Evolutionary conservation across 2,888 invertebrate species (phyloP), one percentile per base, ranked within the genome.

Genomic region (Drosophila peninsularis): DNA sequence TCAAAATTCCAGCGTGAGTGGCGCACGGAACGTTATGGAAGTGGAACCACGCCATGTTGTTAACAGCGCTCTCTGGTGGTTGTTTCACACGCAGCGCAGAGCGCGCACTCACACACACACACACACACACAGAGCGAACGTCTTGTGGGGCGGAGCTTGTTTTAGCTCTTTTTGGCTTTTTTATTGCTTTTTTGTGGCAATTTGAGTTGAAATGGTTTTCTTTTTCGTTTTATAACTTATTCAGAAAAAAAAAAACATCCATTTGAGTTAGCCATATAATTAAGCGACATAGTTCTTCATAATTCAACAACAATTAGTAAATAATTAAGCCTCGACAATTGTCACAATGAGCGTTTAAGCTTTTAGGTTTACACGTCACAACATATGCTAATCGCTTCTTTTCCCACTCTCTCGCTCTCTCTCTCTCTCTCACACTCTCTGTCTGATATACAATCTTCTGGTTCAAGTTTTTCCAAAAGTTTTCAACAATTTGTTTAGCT

Each of bases 21-120:
- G 27, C 32, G 44, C 61, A 56, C 54, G 80, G 68, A 84, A 76
- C 75, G 69, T 69, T 75, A 64, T 82, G 90, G 74, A 14, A 79
- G 37, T 80, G 88, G 62, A 90, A 90, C 90, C 78, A 71, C 91
- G 90, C 90, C 90, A 90, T 90, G 80, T 90, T 90, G 89, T 83
- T 76, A 44, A 21, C 44, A 52, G 44, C 49, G 58, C 64, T 67
- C 55, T 30, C 62, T 54, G 63, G 62, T 72, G 65, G 69, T 57
- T 78, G 78, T 69, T 75, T 72, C 75, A 61, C 74, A 65, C 61
- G 50, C 62, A 62, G 36, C 39, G 41, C 69, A 36, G 7, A 7
- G 24, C 24, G 5, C 24, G 4, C 9, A 32, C 32, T 4, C 34
- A 13, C 34, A 41, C 44, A 44, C 24, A 44, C 45, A 17, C 55